Percentiles rank a stretch among this genome's conserved stretches.
Conservation (phyloP, 2,113 vertebrate genomes). For the Semnornis frantzii region DNA sequence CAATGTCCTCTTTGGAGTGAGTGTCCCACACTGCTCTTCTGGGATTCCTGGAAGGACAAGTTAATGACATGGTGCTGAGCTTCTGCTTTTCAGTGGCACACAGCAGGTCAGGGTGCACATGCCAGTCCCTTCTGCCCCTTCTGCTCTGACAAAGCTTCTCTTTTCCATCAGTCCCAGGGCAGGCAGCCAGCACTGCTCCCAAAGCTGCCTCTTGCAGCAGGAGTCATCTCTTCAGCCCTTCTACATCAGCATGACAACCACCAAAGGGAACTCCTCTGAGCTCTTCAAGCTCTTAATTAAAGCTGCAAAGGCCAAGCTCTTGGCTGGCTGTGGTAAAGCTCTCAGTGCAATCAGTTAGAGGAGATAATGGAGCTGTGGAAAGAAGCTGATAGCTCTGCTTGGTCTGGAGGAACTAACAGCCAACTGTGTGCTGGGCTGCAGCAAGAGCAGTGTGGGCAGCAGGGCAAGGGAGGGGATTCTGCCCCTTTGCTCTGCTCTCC, state of each 20-base stretch:
- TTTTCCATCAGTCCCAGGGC: background rate
- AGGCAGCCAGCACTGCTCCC: background rate
- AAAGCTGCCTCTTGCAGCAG: background rate
- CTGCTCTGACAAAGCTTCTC: background rate
- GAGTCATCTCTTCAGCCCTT: background rate
- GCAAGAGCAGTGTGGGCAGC: too few species aligned
- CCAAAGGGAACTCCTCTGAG: background rate
- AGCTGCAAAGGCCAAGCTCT: conserved; percentile 1
- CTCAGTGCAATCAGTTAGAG: background rate
- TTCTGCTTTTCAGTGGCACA: background rate
- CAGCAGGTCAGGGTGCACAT: background rate
- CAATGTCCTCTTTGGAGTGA: too few species aligned
- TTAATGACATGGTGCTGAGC: background rate
- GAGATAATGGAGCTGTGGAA: conserved; percentile 1
- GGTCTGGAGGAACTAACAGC: too few species aligned
- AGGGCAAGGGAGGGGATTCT: too few species aligned
- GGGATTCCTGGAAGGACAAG: background rate
- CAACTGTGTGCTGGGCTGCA: too few species aligned
- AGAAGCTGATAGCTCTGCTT: background rate
- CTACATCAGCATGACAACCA: background rate
- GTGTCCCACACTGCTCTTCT: too few species aligned
- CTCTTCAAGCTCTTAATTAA: conserved; percentile 50
- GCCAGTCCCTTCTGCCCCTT: background rate
- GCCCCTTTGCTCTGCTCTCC: too few species aligned
- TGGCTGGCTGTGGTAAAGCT: background rate